A percentile compares a stretch with the other conserved stretches of the same genome.
phyloP scores from a whole-genome alignment of 1,140 invertebrate genomes.

The Drosophila littoralis region DNA sequence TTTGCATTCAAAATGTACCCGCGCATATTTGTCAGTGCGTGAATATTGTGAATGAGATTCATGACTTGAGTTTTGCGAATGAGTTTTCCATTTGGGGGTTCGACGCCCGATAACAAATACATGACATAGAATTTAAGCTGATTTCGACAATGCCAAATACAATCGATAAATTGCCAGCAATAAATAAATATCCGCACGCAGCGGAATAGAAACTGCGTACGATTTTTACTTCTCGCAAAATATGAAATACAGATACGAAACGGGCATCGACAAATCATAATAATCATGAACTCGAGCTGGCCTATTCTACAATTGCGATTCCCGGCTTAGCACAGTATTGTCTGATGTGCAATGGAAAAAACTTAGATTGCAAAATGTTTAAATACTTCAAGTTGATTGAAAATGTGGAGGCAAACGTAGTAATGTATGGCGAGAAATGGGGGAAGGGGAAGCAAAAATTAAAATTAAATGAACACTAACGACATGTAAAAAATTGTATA shows the following conservation, averaged over 20 bases:
- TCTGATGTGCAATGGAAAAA: neutral
- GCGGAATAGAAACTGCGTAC: constrained; percentile 16
- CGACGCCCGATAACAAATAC: constrained; percentile 50
- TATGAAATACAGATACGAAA: constrained; percentile 20
- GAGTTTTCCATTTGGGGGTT: constrained; percentile 1
- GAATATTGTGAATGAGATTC: constrained; percentile 17
- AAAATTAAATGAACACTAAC: no score
- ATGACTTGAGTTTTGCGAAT: constrained; percentile 27
- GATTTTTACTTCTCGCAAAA: constrained; percentile 13
- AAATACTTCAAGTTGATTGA: neutral
- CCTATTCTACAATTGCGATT: constrained; percentile 4
- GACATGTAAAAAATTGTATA: no score
- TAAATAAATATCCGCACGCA: constrained; percentile 59
- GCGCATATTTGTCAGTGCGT: constrained; percentile 62
- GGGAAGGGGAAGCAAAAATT: no score
- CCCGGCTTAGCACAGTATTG: constrained; percentile 6
- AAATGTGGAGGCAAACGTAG: no score
- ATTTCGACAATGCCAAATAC: constrained; percentile 46
- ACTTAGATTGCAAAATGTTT: neutral
- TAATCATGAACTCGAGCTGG: constrained; percentile 40
- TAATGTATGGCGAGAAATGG: no score
- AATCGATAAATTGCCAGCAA: constrained; percentile 45
- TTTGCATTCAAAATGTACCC: constrained; percentile 35
- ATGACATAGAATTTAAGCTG: constrained; percentile 50
- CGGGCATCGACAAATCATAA: constrained; percentile 52